phyloP scores from a whole-genome alignment of 2,888 invertebrate species.

The Trisateles emortualis region DNA sequence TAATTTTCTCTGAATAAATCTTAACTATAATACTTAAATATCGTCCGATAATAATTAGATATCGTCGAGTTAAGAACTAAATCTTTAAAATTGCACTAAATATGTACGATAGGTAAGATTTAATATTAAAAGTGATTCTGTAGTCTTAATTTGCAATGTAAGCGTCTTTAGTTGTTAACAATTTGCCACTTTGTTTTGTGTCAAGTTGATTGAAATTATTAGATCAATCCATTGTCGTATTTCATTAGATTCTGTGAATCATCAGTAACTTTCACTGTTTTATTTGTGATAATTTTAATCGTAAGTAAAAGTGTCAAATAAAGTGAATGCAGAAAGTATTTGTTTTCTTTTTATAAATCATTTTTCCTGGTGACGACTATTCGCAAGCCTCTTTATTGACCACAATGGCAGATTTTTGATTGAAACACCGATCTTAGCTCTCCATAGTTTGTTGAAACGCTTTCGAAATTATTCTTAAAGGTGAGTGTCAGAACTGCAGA shows the following conservation, averaged over 20 bases:
- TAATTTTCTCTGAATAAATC: no score
- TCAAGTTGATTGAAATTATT: slow-evolving; percentile 56
- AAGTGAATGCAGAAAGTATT: slow-evolving; percentile 52
- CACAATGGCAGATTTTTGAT: no score
- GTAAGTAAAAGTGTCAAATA: slow-evolving; percentile 77
- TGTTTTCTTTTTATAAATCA: slow-evolving; percentile 47
- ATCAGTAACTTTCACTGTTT: slow-evolving; percentile 79
- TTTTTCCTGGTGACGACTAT: no score
- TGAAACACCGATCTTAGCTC: no score
- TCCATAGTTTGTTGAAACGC: no score
- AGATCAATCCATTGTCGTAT: slow-evolving; percentile 66
- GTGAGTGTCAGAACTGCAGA: no score
- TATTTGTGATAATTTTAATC: slow-evolving; percentile 81
- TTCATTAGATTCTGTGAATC: slow-evolving; percentile 84
- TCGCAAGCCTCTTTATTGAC: no score
- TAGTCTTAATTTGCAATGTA: slow-evolving; percentile 52
- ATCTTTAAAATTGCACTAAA: slow-evolving; percentile 43
- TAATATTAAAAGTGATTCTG: slow-evolving; percentile 37
- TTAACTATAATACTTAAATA: no score
- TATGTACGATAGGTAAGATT: slow-evolving; percentile 39
- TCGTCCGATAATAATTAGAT: no score
- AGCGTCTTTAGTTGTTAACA: slow-evolving; percentile 51
- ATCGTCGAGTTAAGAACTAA: not conserved
- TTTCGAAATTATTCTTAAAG: no score
- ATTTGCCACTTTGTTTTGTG: slow-evolving; percentile 55